Base-by-base conservation (phyloP, 1,140 invertebrate genomes). In the Tetramorium parvispinum region DNA sequence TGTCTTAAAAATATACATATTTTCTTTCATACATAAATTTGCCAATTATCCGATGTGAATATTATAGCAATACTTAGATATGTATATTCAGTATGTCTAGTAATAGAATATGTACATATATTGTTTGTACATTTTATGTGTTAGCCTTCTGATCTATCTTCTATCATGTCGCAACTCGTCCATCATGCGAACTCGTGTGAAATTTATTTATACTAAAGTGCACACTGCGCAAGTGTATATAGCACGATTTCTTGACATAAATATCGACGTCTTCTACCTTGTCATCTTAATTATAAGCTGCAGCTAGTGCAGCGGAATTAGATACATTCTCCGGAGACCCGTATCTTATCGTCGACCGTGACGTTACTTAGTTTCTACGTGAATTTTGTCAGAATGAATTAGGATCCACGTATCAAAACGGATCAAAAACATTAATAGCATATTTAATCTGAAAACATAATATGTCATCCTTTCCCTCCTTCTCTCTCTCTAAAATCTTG, bases 241-340 rank as follows among this genome's bases (percentile, higher is more conserved):
- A 16, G 24, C 53, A 8, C 78, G 57, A 49, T 83, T 59, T 83
- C 55, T 73, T 46, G 68, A 75, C 55, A 75, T 73, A 83, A 83
- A 75, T 83, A 83, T 75, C 68, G 68, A 71, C 27, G 13, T 59
- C 2, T 18, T 43, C 68, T 59, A 57, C 49, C 68, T 57, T 83
- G 79, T 75, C 79, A 75, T 49, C 68, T 83, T 75, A 73, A 83
- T 83, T 83, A 83, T 37, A 59, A 83, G 40, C 51, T 61, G n/a
- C 53, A 81, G 21, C 18, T 55, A 57, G 40, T 66, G 24, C 65
- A 61, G 51, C 63, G 32, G n/a, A 75, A 83, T 83, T 83, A 83
- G 79, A 75, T 59, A 73, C 8, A 24, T 83, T 59, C 79, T 61
- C 68, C 79, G 18, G 79, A 83, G 79, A 83, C 68, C 13, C 27